Base-by-base conservation (phyloP, 2,888 invertebrate genomes). In the Serripes groenlandicus region DNA sequence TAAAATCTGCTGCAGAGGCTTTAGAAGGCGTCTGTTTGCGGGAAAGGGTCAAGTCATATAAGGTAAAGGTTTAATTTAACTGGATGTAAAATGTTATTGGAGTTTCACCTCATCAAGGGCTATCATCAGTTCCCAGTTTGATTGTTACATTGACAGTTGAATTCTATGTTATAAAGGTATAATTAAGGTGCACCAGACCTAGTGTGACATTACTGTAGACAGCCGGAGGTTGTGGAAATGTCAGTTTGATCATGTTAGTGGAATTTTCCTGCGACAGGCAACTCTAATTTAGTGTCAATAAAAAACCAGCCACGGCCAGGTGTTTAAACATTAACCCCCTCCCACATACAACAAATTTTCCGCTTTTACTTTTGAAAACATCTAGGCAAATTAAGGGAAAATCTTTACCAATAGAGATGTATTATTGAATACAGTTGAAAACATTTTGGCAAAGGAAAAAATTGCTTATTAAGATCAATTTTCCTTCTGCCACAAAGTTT, bases 111-210 rank as follows among this genome's bases (percentile, higher is more conserved):
- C 60, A 28, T 60, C 60, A 60, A 23, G 30, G 28, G 26, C 60
- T 60, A 60, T 60, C 60, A 60, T 60, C 60, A 60, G 30, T 30
- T 30, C 18, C 7, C 28, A 7, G 30, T 60, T 60, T 60, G 60
- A 60, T 60, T 60, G 60, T 60, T 60, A 60, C 30, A 28, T 18
- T 60, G 60, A 60, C 60, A 60, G 60, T 28, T 30, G 28, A 60
- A 60, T 60, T 60, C 30, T 60, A 60, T 30, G 28, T 60, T 60
- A 23, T 3, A 60, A 60, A n/a, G 28, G 30, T 60, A 26, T 60
- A 60, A 60, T 60, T 60, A 60, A 60, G 28, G 60, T 60, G 28
- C 30, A 30, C 28, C 30, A 30, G 26, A 18, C 3, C 28, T 28
- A 60, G 7, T 60, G 30, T 23, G 30, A 60, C 60, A 60, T 60